Evolutionary conservation across 2,797 vertebrate species (phyloP).

Genomic region (Myotis daubentonii): DNA sequence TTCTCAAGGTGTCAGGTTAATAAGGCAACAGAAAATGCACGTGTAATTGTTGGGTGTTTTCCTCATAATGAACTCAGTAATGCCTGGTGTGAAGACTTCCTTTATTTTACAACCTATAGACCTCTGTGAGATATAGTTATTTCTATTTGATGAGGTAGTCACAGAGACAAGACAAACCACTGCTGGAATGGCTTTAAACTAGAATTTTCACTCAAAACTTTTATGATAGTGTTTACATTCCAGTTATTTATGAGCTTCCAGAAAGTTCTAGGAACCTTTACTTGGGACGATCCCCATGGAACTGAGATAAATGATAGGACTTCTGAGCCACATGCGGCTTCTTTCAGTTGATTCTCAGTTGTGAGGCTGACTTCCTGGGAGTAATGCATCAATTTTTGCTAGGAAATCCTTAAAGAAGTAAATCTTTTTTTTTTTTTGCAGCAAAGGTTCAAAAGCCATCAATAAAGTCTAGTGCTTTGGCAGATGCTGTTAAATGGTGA

Average conservation of each 20-base stretch:
- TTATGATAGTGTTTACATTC: neutral
- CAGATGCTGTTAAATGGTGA: neutral
- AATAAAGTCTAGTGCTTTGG: neutral
- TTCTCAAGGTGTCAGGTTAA: neutral
- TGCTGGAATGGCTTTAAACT: neutral
- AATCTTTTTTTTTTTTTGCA: slow-evolving; percentile 27
- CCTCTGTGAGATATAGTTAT: neutral
- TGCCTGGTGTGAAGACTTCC: neutral
- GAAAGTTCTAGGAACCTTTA: neutral
- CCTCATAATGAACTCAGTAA: neutral
- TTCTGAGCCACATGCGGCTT: neutral
- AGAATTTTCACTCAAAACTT: neutral
- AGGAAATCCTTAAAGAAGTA: slow-evolving; percentile 56
- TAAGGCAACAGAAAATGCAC: neutral
- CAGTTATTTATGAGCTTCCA: neutral
- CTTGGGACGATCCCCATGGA: neutral
- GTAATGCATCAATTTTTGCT: slow-evolving; percentile 2
- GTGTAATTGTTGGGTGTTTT: neutral
- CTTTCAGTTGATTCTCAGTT: neutral
- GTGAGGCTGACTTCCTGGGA: neutral
- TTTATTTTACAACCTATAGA: neutral
- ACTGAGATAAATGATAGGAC: slow-evolving; percentile 21
- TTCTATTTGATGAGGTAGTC: neutral
- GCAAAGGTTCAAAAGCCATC: slow-evolving; percentile 23
- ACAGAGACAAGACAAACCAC: neutral